Evolutionary conservation across 2,797 vertebrate species (phyloP).

Genomic region (Poecilia velifera): DNA sequence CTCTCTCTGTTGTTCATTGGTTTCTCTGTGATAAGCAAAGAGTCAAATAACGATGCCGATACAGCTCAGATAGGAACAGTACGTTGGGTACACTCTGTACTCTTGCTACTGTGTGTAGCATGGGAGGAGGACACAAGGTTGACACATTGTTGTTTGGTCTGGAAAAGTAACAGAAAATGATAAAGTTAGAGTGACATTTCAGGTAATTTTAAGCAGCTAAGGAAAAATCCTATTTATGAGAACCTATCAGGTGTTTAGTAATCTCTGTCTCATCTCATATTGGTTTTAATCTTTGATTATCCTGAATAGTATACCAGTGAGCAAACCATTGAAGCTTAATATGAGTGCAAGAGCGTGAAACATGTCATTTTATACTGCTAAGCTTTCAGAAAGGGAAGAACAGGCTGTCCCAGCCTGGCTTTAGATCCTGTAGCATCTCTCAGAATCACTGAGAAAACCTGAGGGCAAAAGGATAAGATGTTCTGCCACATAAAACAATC

Average conservation of each 20-base stretch:
- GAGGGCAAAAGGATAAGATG: neutral
- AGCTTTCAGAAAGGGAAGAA: neutral
- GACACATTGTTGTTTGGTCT: neutral
- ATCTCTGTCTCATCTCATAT: neutral
- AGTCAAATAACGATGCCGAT: neutral
- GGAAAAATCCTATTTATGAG: neutral
- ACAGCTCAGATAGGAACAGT: neutral
- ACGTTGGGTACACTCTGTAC: neutral
- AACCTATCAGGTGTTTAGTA: neutral
- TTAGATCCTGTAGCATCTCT: neutral
- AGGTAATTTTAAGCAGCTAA: neutral
- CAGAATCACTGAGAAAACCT: neutral
- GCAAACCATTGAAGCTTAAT: neutral
- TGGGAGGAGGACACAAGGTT: neutral
- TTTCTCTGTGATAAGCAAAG: neutral
- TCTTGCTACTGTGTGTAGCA: neutral
- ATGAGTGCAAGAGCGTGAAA: neutral
- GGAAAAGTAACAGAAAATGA: neutral
- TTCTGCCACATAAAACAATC: neutral
- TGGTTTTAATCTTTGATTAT: neutral
- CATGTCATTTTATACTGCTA: neutral
- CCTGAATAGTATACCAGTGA: neutral
- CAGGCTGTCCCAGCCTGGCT: neutral
- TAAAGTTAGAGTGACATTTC: neutral
- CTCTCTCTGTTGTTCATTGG: neutral